Evolutionary conservation across 1,140 invertebrate species (phyloP).

Genomic region (Littorina saxatilis): DNA sequence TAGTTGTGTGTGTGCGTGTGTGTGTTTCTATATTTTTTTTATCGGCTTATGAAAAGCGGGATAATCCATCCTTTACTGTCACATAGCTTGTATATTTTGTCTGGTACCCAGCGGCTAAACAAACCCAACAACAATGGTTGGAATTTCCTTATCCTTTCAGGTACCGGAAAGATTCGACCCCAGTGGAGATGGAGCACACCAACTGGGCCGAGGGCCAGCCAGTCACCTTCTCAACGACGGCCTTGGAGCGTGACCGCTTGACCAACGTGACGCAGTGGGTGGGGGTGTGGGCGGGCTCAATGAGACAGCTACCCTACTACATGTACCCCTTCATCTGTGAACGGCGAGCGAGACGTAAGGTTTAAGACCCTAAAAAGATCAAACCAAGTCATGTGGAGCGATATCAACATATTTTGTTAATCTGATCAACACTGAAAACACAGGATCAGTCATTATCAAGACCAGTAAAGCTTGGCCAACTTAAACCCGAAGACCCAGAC

Average conservation of each 20-base stretch:
- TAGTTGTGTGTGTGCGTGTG: neutral
- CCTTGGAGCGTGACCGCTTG: slow-evolving; percentile 43
- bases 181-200: slow-evolving; percentile 46
- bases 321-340: slow-evolving; percentile 65
- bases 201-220: slow-evolving; percentile 59
- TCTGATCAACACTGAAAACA: no score
- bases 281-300: slow-evolving; percentile 61
- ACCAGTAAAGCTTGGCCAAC: no score
- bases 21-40: neutral
- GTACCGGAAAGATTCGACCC: slow-evolving; percentile 31
- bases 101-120: no score
- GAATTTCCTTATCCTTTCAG: neutral
- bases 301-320: slow-evolving; percentile 52
- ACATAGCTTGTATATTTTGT: no score
- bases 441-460: no score
- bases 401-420: no score
- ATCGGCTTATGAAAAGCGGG: no score
- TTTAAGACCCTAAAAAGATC: no score
- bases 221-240: slow-evolving; percentile 48
- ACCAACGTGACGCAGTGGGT: slow-evolving; percentile 53
- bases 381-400: no score
- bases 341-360: slow-evolving; percentile 63
- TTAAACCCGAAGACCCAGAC: no score
- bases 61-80: no score
- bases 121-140: no score